These are phyloP conservation scores for Drosophila ogumai DNA, from an alignment of 1,140 invertebrate genomes.

Conservation along the genomic window DNA sequence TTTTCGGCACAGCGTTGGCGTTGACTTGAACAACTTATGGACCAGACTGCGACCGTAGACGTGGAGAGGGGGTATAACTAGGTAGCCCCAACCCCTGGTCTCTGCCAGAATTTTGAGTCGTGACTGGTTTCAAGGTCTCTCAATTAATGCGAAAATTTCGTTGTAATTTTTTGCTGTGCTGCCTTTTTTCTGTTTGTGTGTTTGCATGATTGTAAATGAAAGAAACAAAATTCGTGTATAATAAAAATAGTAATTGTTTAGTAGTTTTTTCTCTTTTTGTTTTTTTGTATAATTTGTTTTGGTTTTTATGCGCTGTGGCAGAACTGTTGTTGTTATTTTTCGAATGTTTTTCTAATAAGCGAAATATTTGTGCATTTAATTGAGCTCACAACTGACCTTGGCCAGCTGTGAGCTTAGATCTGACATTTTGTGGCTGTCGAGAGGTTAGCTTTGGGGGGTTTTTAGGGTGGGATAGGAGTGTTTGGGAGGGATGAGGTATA, in stretches of 20 bases:
- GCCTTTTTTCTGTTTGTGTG: constrained; percentile 39
- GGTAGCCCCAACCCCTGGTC: constrained; percentile 55
- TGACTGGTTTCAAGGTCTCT: constrained; percentile 80
- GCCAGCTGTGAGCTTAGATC: constrained; percentile 19
- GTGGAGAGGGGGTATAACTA: neutral
- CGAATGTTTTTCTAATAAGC: constrained; percentile 79
- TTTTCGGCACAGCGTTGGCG: constrained; percentile 67
- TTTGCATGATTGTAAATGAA: constrained; percentile 71
- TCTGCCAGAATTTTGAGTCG: constrained; percentile 77
- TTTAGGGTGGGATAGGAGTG: neutral
- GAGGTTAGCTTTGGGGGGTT: constrained; percentile 21
- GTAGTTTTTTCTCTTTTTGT: constrained; percentile 31
- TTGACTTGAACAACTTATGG: constrained; percentile 63
- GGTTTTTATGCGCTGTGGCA: constrained; percentile 34
- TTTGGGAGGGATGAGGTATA: neutral
- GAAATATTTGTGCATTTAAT: constrained; percentile 77
- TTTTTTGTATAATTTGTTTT: constrained; percentile 30
- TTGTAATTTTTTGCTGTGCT: constrained; percentile 62
- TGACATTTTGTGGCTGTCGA: constrained; percentile 46
- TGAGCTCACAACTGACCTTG: constrained; percentile 69
- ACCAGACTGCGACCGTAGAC: constrained; percentile 23
- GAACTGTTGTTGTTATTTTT: constrained; percentile 51
- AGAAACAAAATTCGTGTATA: constrained; percentile 76
- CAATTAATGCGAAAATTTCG: constrained; percentile 83
- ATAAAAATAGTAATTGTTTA: constrained; percentile 81